Evolutionary conservation across 2,888 invertebrate genomes (phyloP), one percentile per base, ranked within the genome.

Genomic region (Campoplex capitator): DNA sequence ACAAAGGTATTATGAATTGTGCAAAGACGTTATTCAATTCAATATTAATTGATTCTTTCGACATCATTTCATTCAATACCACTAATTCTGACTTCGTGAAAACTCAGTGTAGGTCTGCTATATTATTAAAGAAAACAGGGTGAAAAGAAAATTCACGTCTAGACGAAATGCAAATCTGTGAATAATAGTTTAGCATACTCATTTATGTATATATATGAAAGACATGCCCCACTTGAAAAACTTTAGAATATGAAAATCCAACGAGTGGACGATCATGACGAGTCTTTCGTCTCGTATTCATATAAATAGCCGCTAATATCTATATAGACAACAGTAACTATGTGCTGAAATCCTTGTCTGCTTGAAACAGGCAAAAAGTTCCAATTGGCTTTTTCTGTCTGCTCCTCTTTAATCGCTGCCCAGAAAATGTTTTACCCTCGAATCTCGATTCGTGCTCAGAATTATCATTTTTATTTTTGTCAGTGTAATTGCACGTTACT

Each of bases 221-320:
- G 32, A 48, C 45, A 38, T 45, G 23, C 23, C 28, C 77, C 77
- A 58, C 65, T 76, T 65, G 77, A 65, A 45, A 70, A 85, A 85
- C 62, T 83, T 75, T 68, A 68, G 42, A 62, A 85, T 68, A 85
- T 85, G 82, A 85, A 85, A 78, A 85, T 79, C 74, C 78, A 32
- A 67, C 71, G 80, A 81, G 82, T 78, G 28, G 56, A 58, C 78
- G 70, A 75, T 82, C 82, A 81, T 81, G 74, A 74, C 58, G 56
- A 70, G 70, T 28, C 35, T 73, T 65, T 51, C 62, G 42, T 77
- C 54, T 35, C 48, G 48, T 54, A 51, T 35, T 8, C 68, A 48
- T 70, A 48, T 18, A 62, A 0, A 67, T 42, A 68, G 58, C 23
- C 11, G 23, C 28, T 58, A 28, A 58, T 58, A 23, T 58, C 11